A percentile compares a stretch with the other conserved stretches of the same genome.
These are phyloP conservation scores for Apogon hyalosoma DNA, from an alignment of 2,797 vertebrate species.

Conservation along the genomic window DNA sequence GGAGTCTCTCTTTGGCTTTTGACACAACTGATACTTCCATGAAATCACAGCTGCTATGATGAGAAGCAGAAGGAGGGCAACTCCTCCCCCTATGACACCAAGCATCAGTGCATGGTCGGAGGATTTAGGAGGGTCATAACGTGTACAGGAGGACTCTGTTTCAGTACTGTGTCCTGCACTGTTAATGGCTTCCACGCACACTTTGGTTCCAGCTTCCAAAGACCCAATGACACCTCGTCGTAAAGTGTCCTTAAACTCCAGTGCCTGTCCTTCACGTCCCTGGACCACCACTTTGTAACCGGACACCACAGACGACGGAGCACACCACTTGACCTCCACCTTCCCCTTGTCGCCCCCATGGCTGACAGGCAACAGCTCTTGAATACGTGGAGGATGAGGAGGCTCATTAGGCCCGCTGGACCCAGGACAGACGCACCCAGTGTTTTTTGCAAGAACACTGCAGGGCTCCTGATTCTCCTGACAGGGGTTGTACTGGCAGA, in stretches of 20 bases:
- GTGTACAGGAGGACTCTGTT: conserved; percentile 73
- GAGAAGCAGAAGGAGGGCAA: conserved; percentile 72
- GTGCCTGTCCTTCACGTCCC: neutral
- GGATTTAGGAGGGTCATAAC: conserved; percentile 45
- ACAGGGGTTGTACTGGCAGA: conserved; percentile 83
- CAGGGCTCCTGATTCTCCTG: conserved; percentile 84
- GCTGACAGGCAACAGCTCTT: conserved; percentile 53
- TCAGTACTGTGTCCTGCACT: conserved; percentile 76
- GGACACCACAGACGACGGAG: conserved; percentile 84
- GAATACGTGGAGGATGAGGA: conserved; percentile 79
- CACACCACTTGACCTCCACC: conserved; percentile 86
- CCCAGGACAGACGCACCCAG: conserved; percentile 82
- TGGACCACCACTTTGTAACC: conserved; percentile 78
- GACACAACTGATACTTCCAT: conserved; percentile 54
- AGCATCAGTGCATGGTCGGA: conserved; percentile 32
- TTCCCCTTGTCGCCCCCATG: conserved; percentile 51
- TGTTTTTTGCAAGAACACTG: conserved; percentile 41
- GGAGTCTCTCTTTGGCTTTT: conserved; percentile 58
- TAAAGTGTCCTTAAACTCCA: conserved; percentile 42
- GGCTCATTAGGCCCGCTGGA: conserved; percentile 63
- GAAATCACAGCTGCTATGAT: conserved; percentile 58
- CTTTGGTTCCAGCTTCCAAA: conserved; percentile 72
- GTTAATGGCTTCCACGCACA: conserved; percentile 88
- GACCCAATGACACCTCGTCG: conserved; percentile 69
- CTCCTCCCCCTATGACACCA: conserved; percentile 70